Evolutionary conservation across 2,888 invertebrate species (phyloP).

Genomic region (Agriotes lineatus): DNA sequence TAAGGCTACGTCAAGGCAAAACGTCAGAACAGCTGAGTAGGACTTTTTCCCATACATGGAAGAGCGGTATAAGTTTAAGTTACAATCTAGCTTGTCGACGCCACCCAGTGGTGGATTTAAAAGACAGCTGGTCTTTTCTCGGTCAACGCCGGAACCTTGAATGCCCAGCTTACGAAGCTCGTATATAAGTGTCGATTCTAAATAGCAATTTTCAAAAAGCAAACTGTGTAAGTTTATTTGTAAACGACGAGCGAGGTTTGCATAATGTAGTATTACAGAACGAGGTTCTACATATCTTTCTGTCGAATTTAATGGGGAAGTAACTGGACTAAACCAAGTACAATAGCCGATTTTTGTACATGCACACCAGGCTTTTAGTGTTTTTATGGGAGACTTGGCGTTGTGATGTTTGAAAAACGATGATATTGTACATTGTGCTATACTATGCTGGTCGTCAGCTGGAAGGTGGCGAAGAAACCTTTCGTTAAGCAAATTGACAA

Average conservation of each 20-base stretch:
- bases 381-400: background rate
- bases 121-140: background rate
- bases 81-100: background rate
- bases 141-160: background rate
- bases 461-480: background rate
- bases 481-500: background rate
- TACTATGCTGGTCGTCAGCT: background rate
- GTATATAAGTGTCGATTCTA: background rate
- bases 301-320: background rate
- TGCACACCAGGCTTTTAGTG: background rate
- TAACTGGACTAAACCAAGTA: background rate
- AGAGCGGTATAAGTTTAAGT: background rate
- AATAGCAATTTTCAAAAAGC: background rate
- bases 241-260: background rate
- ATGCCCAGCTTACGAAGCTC: background rate
- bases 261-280: background rate
- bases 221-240: background rate
- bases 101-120: background rate
- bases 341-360: background rate
- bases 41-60: background rate
- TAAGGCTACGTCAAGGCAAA: background rate
- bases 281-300: background rate
- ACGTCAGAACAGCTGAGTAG: background rate
- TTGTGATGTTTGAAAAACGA: background rate
- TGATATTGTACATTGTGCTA: background rate